Base-by-base conservation (phyloP, 2,888 invertebrate species). In the Stenurella melanura region DNA sequence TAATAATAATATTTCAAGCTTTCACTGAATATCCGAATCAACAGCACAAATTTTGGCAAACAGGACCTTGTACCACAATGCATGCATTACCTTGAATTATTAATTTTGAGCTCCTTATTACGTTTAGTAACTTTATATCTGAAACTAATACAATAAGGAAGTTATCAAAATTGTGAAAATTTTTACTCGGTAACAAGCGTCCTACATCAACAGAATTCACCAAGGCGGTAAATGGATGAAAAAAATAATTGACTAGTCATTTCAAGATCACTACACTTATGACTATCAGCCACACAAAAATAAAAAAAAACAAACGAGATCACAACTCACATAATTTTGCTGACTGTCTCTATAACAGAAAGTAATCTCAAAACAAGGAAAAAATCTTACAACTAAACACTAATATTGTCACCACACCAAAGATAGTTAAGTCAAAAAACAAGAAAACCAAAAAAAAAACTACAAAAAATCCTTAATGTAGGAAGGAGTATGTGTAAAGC, bases 351-450 rank as follows among this genome's bases (percentile, higher is more conserved):
- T 72, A 72, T 34, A 34, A 34, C 9, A 34, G 42, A 60, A 38
- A 72, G 21, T 58, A 70, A 38, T 19, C 60, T 60, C 60, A 42
- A 61, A 34, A 60, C 38, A 60, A 38, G 30, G 21, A 50, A 30
- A 34, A 58, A 10, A 38, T 21, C 63, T 63, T 72, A 72, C 30
- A 54, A 6, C 63, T 72, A 72, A 71, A 50, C 63, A 72, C 54
- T 67, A 67, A 60, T 50, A 69, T 69, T 21, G 68, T 57, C 75
- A 75, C 64, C 71, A 75, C 63, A 75, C 64, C 58, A 75, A 60
- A 38, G n/a, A 69, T 38, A 75, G 61, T 69, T 71, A 64, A 63
- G 72, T 72, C 42, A 61, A 63, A 54, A 64, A 26, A 26, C 21
- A 26, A 26, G 4, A 26, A 26, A 26, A 26, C 21, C n/a, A n/a